Evolutionary conservation across 1,140 invertebrate species (phyloP), one percentile per base, ranked within the genome.

Genomic region (Argopecten irradians): DNA sequence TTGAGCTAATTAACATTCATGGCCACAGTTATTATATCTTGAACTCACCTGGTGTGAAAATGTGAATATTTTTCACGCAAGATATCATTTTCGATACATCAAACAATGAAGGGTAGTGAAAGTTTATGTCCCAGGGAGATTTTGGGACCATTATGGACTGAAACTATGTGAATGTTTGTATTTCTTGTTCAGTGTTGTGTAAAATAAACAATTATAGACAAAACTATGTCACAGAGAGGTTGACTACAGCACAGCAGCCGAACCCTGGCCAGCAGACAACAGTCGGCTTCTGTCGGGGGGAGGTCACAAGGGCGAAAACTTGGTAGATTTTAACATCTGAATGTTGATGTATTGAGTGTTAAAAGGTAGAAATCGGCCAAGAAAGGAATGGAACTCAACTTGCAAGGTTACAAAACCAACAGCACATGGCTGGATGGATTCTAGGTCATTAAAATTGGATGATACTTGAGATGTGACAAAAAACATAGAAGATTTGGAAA

Each of bases 21-120:
- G 28, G 16, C 55, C 55, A 71, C 0, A 16, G 22, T 71, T n/a
- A n/a, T 46, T 46, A n/a, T 71, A 71, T 71, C 28, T 71, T 71
- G n/a, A 71, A 28, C 55, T 71, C 19, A 11, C 55, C n/a, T 71
- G 55, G 55, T 71, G 55, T 71, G 55, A 71, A 71, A 71, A 71
- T 71, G n/a, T n/a, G 55, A 71, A 71, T 71, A 71, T 71, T 71
- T 71, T 71, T 71, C 55, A 71, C 22, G 55, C 55, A 71, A 71
- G 55, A 71, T 7, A 11, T 71, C n/a, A n/a, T 71, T 71, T 71
- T 28, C n/a, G n/a, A 71, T 71, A 71, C n/a, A 71, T 71, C 55
- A 16, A 28, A 2, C n/a, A 28, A n/a, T 71, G 55, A 71, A 71
- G 55, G 55, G 55, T 71, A 71, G 43, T 71, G 28, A 71, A 71